Conservation (phyloP, 2,888 invertebrate genomes). For the Protophormia terraenovae region DNA sequence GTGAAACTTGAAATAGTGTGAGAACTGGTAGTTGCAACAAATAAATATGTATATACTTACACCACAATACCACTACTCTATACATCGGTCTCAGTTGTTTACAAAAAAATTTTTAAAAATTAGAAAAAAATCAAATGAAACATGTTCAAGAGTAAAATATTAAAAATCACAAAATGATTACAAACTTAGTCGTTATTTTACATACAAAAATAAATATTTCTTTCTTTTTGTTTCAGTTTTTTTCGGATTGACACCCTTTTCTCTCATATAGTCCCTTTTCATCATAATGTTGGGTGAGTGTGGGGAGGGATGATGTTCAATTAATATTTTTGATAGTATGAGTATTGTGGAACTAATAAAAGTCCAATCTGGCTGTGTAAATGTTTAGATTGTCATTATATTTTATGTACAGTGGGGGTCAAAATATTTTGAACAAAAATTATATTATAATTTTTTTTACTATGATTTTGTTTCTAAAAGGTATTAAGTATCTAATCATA, state of each 20-base stretch:
- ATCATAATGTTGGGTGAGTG: background rate
- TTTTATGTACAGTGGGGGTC: background rate
- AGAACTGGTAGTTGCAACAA: background rate
- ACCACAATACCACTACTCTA: background rate
- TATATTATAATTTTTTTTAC: too few species aligned
- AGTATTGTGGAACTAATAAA: conserved; percentile 63
- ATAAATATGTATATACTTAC: background rate
- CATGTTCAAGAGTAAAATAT: conserved; percentile 52
- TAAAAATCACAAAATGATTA: conserved; percentile 63
- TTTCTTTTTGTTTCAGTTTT: conserved; percentile 18
- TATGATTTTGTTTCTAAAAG: too few species aligned
- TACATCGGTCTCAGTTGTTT: conserved; percentile 62
- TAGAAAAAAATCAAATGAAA: conserved; percentile 14
- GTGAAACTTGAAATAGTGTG: background rate
- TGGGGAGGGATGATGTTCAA: conserved; percentile 26
- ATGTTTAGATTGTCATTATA: conserved; percentile 51
- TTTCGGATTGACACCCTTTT: conserved; percentile 44
- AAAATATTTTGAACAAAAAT: background rate
- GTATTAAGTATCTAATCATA: too few species aligned
- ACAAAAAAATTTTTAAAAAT: conserved; percentile 55
- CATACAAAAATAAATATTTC: conserved; percentile 13
- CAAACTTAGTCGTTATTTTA: conserved; percentile 55
- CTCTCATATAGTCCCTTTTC: background rate
- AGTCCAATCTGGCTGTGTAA: conserved; percentile 59
- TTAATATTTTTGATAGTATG: conserved; percentile 53